phyloP scores from a whole-genome alignment of 92 coral and sea anemone species.

The Siderastrea radians region DNA sequence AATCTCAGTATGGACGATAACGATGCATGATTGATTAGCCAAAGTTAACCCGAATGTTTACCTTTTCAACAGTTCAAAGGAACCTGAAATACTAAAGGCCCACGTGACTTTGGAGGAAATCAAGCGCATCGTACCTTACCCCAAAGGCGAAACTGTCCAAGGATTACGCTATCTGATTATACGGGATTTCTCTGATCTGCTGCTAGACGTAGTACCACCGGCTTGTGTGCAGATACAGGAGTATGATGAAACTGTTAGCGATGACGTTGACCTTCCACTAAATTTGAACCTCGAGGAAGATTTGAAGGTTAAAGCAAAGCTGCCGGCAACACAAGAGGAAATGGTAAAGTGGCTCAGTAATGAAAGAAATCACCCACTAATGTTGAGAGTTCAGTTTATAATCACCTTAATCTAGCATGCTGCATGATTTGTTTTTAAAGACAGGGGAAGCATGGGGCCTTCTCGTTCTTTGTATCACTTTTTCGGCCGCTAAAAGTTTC shows the following conservation, averaged over 20 bases:
- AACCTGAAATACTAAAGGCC: background rate
- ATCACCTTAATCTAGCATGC: too few relatives aligned
- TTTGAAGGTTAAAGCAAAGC: background rate
- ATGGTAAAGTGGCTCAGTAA: background rate
- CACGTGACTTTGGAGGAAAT: background rate
- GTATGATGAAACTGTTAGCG: background rate
- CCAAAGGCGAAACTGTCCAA: background rate
- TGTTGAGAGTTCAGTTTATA: too few relatives aligned
- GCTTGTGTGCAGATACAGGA: background rate
- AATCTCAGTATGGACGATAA: too few relatives aligned
- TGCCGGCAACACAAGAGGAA: background rate
- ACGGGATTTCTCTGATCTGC: background rate
- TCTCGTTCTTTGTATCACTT: too few relatives aligned
- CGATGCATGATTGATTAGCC: too few relatives aligned
- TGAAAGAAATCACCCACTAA: background rate
- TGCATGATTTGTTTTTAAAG: too few relatives aligned
- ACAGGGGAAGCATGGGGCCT: too few relatives aligned
- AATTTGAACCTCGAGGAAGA: background rate
- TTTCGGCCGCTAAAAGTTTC: too few relatives aligned
- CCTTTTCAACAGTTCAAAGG: conserved; percentile 7
- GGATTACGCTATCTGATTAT: conserved; percentile 2
- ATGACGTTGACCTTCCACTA: background rate
- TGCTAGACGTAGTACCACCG: background rate
- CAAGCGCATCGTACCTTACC: background rate
- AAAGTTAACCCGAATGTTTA: background rate